Evolutionary conservation across 1,140 invertebrate species (phyloP).

Genomic region (Doryteuthis pealeii): DNA sequence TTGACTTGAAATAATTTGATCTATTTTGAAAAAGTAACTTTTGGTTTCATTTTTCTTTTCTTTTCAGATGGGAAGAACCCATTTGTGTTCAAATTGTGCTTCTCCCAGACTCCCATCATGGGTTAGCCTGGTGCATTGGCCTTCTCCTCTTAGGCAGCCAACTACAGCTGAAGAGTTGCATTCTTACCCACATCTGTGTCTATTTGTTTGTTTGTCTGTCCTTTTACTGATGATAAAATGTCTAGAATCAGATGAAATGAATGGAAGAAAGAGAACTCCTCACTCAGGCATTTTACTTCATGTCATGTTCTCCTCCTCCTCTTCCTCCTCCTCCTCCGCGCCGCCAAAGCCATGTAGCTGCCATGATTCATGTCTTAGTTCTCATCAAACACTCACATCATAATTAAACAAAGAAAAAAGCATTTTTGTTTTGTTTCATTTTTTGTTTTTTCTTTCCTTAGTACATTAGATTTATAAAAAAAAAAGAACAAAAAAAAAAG

Average conservation of each 20-base stretch:
- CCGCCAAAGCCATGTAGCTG: slow-evolving; percentile 11
- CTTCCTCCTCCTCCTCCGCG: slow-evolving; percentile 32
- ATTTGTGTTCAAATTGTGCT: slow-evolving; percentile 88
- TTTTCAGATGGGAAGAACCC: slow-evolving; percentile 89
- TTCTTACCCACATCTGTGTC: slow-evolving; percentile 1
- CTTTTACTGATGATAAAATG: slow-evolving; percentile 10
- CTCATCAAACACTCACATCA: slow-evolving; percentile 5
- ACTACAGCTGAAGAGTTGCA: not conserved
- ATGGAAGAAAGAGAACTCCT: slow-evolving; percentile 42
- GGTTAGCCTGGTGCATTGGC: slow-evolving; percentile 17
- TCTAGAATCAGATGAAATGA: slow-evolving; percentile 25
- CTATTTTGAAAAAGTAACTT: not conserved
- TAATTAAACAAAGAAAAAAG: not conserved
- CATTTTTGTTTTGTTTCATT: not conserved
- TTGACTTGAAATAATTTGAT: no score
- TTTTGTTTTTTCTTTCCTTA: not conserved
- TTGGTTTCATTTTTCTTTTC: slow-evolving; percentile 13
- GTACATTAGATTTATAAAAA: no score
- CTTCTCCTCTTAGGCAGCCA: not conserved
- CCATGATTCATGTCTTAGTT: slow-evolving; percentile 5
- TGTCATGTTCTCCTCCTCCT: slow-evolving; percentile 23
- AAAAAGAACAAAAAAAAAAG: no score
- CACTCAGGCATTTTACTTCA: slow-evolving; percentile 39
- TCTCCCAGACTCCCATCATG: slow-evolving; percentile 45
- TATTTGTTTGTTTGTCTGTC: not conserved